Percentiles rank a stretch among this genome's conserved stretches.
These are phyloP conservation scores for Ceriagrion tenellum DNA, from an alignment of 2,888 invertebrate genomes.

Conservation along the genomic window DNA sequence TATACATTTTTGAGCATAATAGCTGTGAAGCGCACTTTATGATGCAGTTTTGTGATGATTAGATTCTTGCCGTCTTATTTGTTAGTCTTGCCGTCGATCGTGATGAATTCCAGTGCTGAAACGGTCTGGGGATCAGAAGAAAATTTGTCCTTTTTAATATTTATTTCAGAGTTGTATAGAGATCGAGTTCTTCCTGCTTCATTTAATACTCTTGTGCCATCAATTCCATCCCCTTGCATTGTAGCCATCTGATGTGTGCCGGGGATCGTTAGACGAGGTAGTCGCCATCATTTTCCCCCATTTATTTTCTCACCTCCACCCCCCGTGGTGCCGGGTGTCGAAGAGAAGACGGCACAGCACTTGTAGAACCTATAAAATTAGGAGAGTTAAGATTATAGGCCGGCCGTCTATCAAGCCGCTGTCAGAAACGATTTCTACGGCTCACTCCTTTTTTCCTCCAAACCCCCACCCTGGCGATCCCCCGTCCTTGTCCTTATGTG, in stretches of 20 bases:
- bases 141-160: not conserved
- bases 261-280: not conserved
- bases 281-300: not conserved
- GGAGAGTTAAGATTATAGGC: not conserved
- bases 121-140: not conserved
- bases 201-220: not conserved
- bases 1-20: too few relatives aligned
- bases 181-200: not conserved
- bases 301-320: not conserved
- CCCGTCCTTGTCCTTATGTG: not conserved
- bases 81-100: too few relatives aligned
- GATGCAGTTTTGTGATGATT: too few relatives aligned
- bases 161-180: not conserved
- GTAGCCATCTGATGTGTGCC: not conserved
- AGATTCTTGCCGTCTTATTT: too few relatives aligned
- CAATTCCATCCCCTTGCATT: not conserved
- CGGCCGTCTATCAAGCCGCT: not conserved
- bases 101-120: not conserved
- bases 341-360: not conserved
- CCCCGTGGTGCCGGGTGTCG: not conserved
- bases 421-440: not conserved
- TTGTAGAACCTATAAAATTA: conserved; percentile 5
- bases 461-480: not conserved
- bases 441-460: not conserved
- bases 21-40: too few relatives aligned